Base-by-base conservation (phyloP, 37 sponge, comb jelly and placozoan species). In the Corticium candelabrum region DNA sequence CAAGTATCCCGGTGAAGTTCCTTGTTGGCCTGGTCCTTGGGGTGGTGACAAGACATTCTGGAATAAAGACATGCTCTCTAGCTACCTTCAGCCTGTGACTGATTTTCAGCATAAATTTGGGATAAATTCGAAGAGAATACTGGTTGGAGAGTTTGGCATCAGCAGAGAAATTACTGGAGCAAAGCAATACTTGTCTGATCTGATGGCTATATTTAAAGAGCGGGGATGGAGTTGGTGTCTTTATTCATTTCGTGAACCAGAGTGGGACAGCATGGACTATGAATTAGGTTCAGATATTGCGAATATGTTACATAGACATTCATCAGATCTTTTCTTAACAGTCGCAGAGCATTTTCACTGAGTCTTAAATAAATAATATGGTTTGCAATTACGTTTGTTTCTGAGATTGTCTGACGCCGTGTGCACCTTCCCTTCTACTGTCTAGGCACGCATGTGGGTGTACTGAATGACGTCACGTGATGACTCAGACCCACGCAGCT, bases 241-340 rank as follows among this genome's bases (percentile, higher is more conserved):
- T 21, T 85, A 81, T 41, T 85, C 86, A 7, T 85, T 76, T 37
- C 34, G 86, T 38, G 86, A 85, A 40, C 81, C 84, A 11, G 86
- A 85, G 40, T 85, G 86, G 86, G 80, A 85, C 68, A 77, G 81
- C 37, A 32, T 85, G 41, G 86, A 85, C 74, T 85, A 85, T 40
- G 86, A 85, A 40, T 69, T 85, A 1, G 86, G 86, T 0, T n/a
- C 72, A 41, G 77, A 85, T 37, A 67, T 15, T 0, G 40, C 1
- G 15, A 85, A 85, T 74, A 76, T 81, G 78, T 82, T 85, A 1
- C 40, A 39, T 39, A 40, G 78, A 2, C 78, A 77, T 1, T 41
- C n/a, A 35, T 77, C 78, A 41, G 3, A 21, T 1, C 40, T 77
- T n/a, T 35, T 77, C 62, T 27, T 21, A 50, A 50, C 11, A 50